Evolutionary conservation across 2,888 invertebrate species (phyloP), one percentile per base, ranked within the genome.

Genomic region (Creontiades dilutus): DNA sequence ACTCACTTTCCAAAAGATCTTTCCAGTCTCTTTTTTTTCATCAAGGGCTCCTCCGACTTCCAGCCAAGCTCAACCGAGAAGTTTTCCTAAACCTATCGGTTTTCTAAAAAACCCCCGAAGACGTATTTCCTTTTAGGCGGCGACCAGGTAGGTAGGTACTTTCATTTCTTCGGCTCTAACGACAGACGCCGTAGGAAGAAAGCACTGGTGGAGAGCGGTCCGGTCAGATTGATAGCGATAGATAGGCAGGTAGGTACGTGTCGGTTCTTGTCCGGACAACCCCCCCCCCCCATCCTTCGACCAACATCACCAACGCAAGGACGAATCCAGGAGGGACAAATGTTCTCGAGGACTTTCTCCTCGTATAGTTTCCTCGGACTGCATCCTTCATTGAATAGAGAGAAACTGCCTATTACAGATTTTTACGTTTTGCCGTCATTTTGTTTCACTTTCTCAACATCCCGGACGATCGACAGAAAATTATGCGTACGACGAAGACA

Each of bases 101-200:
- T 37, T 37, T 37, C 37, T 37, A 37, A 37, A n/a, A n/a, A 37
- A 37, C 37, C 37, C 37, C 37, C 37, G 37, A 7, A 68, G 68
- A 68, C 23, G 68, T 27, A 23, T 68, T 23, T 68, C 68, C 68
- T 68, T 68, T 68, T 27, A 68, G 19, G 68, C 9, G 37, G 2
- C 37, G 37, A 11, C 52, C 23, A 68, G 3, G 37, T 37, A 37
- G 37, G 37, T 37, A 7, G 37, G 37, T 37, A 68, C 68, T 68
- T 68, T 68, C 68, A 68, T 68, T 68, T 27, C 68, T 19, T 13
- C 23, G n/a, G 12, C 68, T 68, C 68, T 68, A 68, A 68, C 68
- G 68, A 68, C 68, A 23, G 0, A 68, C 52, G 61, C 68, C 68
- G 23, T 19, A 19, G 61, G 23, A 68, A 68, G 68, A 68, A 68